These are phyloP conservation scores for Mastomys coucha DNA, from an alignment of 2,113 vertebrate species.

Conservation along the genomic window DNA sequence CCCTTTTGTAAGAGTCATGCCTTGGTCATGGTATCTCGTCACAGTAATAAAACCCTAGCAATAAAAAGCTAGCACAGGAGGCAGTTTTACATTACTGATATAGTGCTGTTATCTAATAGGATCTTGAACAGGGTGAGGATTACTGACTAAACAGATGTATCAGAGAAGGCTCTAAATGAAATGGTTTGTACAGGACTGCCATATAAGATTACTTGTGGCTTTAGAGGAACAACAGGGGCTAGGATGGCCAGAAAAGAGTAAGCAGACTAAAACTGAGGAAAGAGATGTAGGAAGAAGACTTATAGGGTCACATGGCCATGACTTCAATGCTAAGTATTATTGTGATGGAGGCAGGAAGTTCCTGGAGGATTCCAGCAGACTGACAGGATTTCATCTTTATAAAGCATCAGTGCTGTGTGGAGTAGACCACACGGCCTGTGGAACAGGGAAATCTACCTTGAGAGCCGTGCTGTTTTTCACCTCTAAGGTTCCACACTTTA, in stretches of 20 bases:
- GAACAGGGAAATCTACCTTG: not conserved
- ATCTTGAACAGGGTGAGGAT: not conserved
- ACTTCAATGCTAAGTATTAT: not conserved
- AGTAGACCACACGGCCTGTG: not conserved
- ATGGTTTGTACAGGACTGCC: not conserved
- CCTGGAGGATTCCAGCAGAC: not conserved
- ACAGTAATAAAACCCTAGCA: too few relatives aligned
- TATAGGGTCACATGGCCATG: not conserved
- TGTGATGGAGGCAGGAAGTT: conserved; percentile 22
- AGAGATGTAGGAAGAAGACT: not conserved
- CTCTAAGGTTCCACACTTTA: not conserved
- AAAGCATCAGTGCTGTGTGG: not conserved
- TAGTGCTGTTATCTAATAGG: not conserved
- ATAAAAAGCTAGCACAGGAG: not conserved
- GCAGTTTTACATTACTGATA: not conserved
- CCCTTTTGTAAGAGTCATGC: too few relatives aligned
- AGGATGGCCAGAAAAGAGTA: not conserved
- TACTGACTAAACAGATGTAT: not conserved
- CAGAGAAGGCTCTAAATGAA: not conserved
- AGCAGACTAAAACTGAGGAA: not conserved
- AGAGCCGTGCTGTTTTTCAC: not conserved
- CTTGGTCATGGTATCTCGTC: too few relatives aligned
- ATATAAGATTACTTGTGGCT: not conserved
- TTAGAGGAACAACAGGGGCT: not conserved
- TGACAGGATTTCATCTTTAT: not conserved